phyloP scores from a whole-genome alignment of 2,888 invertebrate genomes.

The Stenichneumon culpator region DNA sequence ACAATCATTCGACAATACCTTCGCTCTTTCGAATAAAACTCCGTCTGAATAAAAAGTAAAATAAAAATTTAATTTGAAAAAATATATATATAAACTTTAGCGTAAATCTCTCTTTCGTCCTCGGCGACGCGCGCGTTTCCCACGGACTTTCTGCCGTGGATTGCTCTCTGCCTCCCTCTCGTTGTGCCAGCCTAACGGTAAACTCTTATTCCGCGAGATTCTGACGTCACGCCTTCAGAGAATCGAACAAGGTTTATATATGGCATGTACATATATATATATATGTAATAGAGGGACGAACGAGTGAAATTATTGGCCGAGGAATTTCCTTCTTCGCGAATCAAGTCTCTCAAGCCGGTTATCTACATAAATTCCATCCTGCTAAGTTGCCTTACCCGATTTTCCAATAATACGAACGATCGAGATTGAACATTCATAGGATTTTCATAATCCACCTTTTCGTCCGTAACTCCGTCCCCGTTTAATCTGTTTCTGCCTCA shows the following conservation, averaged over 20 bases:
- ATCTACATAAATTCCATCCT: constrained; percentile 32
- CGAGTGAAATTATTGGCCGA: constrained; percentile 55
- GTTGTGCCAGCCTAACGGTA: constrained; percentile 61
- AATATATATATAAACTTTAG: constrained; percentile 12
- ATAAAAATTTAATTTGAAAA: neutral
- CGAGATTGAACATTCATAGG: constrained; percentile 49
- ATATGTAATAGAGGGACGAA: constrained; percentile 3
- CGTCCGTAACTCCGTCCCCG: constrained; percentile 1
- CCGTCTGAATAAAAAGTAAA: neutral
- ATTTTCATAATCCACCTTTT: constrained; percentile 46
- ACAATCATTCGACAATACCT: no score
- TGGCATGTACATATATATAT: neutral
- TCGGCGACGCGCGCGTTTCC: constrained; percentile 45
- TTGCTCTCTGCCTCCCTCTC: constrained; percentile 28
- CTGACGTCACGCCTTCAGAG: constrained; percentile 57
- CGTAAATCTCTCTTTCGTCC: constrained; percentile 34
- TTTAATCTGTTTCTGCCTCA: constrained; percentile 5
- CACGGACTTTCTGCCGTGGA: constrained; percentile 53
- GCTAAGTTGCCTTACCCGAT: constrained; percentile 31
- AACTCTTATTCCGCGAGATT: constrained; percentile 56
- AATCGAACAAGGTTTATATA: constrained; percentile 51
- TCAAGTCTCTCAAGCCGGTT: neutral
- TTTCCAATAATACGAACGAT: constrained; percentile 55
- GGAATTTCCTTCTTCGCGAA: constrained; percentile 47
- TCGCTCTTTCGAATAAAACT: neutral